phyloP scores from a whole-genome alignment of 2,113 vertebrate genomes.

The Amphilophus citrinellus region DNA sequence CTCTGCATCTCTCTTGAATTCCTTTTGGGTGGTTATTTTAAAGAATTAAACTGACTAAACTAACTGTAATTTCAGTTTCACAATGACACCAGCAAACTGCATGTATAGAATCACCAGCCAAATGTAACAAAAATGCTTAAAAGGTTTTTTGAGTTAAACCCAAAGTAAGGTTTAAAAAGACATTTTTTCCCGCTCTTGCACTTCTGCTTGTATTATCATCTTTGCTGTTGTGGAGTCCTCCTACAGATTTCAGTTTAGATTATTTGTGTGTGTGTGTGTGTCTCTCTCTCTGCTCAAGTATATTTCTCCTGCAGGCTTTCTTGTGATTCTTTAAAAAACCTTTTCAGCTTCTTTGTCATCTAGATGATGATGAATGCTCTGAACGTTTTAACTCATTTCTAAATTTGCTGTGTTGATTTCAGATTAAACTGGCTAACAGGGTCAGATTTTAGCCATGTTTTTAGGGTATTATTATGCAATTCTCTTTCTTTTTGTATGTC shows the following conservation, averaged over 20 bases:
- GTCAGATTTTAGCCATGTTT: constrained; percentile 3
- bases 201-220: background rate
- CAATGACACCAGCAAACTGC: background rate
- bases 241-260: background rate
- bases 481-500: background rate
- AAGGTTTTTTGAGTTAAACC: background rate
- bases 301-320: background rate
- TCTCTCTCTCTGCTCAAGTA: background rate
- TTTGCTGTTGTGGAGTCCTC: background rate
- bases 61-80: background rate
- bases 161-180: background rate
- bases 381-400: constrained; percentile 14
- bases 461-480: background rate
- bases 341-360: background rate
- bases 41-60: background rate
- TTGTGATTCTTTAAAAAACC: background rate
- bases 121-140: background rate
- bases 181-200: background rate
- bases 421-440: constrained; percentile 21
- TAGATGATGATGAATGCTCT: constrained; percentile 37
- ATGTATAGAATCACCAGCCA: background rate
- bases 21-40: background rate
- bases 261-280: background rate
- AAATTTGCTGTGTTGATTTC: constrained; percentile 26
- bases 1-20: background rate